Conservation (phyloP, 2,888 invertebrate genomes). For the Caenorhabditis sp. region DNA sequence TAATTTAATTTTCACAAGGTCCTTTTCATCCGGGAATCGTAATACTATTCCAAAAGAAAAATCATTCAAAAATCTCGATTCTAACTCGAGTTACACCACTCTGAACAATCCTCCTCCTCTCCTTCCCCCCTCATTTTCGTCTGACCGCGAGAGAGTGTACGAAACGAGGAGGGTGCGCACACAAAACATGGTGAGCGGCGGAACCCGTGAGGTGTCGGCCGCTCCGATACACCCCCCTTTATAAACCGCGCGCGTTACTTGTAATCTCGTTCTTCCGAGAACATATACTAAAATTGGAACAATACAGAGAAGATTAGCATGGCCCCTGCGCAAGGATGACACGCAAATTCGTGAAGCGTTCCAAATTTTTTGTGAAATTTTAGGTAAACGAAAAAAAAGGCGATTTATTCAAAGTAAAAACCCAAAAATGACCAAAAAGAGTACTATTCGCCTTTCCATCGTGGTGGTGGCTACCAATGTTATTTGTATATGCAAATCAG, state of each 20-base stretch:
- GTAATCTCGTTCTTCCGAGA: conserved; percentile 62
- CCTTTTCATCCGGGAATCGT: too few relatives aligned
- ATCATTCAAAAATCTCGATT: background rate
- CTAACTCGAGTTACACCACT: background rate
- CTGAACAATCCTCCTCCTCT: background rate
- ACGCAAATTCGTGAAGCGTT: conserved; percentile 89
- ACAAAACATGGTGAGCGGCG: conserved; percentile 17
- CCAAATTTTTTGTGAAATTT: conserved; percentile 86
- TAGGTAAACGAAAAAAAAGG: background rate
- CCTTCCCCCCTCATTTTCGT: conserved; percentile 21
- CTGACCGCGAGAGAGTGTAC: background rate
- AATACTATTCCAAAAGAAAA: too few relatives aligned
- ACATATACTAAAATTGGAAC: conserved; percentile 90
- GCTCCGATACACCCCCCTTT: background rate
- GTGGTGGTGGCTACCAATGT: background rate
- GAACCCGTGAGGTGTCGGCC: conserved; percentile 53
- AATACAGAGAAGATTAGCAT: conserved; percentile 95
- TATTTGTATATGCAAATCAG: conserved; percentile 59
- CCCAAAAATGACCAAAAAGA: conserved; percentile 12
- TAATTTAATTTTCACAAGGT: too few relatives aligned
- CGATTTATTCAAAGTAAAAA: conserved; percentile 1
- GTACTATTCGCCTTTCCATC: background rate
- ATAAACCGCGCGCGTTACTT: background rate
- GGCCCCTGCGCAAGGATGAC: conserved; percentile 91
- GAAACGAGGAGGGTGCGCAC: background rate